Conservation (phyloP, 2,888 invertebrate genomes). For the Melieria omissa region DNA sequence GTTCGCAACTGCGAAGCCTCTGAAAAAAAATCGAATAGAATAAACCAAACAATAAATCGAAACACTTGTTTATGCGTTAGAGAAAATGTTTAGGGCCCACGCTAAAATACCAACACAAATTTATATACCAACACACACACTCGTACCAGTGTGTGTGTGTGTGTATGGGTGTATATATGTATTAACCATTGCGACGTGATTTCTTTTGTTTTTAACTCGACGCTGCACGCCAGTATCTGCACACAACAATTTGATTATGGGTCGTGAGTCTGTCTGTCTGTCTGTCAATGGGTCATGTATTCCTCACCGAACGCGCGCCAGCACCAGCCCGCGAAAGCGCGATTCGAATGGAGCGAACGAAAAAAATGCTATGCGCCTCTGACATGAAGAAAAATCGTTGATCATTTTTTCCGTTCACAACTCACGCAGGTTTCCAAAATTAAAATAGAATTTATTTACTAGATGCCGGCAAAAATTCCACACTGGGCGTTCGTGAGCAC, state of each 20-base stretch:
- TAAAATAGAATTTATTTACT: slow-evolving; percentile 32
- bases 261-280: slow-evolving; percentile 57
- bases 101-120: background rate
- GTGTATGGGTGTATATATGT: background rate
- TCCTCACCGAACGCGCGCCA: slow-evolving; percentile 25
- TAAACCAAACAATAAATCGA: slow-evolving; percentile 27
- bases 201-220: background rate
- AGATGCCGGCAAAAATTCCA: slow-evolving; percentile 8
- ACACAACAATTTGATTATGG: slow-evolving; percentile 38
- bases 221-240: background rate
- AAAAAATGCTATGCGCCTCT: slow-evolving; percentile 43
- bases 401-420: slow-evolving; percentile 54
- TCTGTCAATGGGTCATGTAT: slow-evolving; percentile 57
- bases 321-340: slow-evolving; percentile 7
- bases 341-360: slow-evolving; percentile 2
- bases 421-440: slow-evolving; percentile 39
- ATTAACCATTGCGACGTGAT: background rate
- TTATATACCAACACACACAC: background rate
- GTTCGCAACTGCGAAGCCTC: background rate
- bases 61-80: slow-evolving; percentile 34
- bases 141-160: background rate
- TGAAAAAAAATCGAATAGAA: background rate
- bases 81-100: slow-evolving; percentile 26
- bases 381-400: slow-evolving; percentile 59
- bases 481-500: background rate